Evolutionary conservation across 1,140 invertebrate genomes (phyloP), one percentile per base, ranked within the genome.

Genomic region (Pogonognathellus flavescens): DNA sequence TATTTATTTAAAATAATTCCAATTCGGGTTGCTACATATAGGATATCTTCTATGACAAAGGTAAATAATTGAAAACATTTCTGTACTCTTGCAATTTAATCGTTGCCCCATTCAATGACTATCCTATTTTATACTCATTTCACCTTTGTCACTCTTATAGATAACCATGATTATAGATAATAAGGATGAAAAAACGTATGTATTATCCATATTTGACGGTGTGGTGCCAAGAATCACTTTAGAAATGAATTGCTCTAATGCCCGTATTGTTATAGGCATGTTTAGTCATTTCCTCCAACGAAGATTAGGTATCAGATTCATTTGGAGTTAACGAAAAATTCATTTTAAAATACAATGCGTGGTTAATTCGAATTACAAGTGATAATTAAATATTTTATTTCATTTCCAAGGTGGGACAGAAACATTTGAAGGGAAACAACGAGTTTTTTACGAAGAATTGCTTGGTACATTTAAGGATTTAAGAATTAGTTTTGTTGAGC

Each of bases 381-480:
- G 1, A n/a, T n/a, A 16, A 11, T 66, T 66, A 20, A 66, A 18
- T 6, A 83, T 11, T 1, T 82, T 16, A 11, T 49, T 62, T 11
- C 18, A 41, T 16, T 72, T 88, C 89, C n/a, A 80, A 93, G 93
- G 97, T 76, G 97, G 97, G 6, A 97, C 96, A 22, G 97, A 98
- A 92, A 97, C 96, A 31, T 98, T 98, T 90, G 96, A 96, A 91
- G 96, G 98, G 90, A 98, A 98, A 90, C 96, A 97, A 91, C 95
- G 96, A 89, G 97, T 97, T 91, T 98, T 98, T 91, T 97, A 97
- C 91, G 95, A 96, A 90, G 96, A 97, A 92, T 76, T 92, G 96
- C 88, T 96, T 96, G 89, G 94, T 94, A 90, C 95, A 95, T 91
- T 94, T 94, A 88, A 95, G 94, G 88, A 94, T 95, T 57, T 83